A percentile compares a stretch with the other conserved stretches of the same genome.
Evolutionary conservation across 1,140 invertebrate genomes (phyloP).

Genomic region (Melitaea cinxia): DNA sequence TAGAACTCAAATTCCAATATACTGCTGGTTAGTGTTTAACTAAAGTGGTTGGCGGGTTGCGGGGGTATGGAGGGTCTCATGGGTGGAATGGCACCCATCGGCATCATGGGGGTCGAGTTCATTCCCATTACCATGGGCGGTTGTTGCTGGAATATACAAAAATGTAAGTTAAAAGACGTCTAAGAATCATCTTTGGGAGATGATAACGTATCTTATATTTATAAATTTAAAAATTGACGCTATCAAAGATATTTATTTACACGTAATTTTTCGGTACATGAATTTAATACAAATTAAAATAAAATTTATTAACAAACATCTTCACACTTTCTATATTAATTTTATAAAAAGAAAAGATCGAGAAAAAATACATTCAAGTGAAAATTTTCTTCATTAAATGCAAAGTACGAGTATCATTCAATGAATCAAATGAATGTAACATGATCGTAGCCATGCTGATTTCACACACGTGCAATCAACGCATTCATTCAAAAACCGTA

Average conservation of each 20-base stretch:
- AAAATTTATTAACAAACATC: too few species aligned
- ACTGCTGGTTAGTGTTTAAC: slow-evolving; percentile 60
- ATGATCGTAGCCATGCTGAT: slow-evolving; percentile 36
- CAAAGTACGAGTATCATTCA: background rate
- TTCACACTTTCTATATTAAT: background rate
- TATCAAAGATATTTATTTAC: too few species aligned
- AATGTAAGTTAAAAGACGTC: background rate
- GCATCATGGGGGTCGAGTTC: slow-evolving; percentile 60
- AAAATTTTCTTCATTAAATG: background rate
- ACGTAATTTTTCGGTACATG: too few species aligned
- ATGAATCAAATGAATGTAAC: slow-evolving; percentile 3
- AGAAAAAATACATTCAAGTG: background rate
- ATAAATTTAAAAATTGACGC: too few species aligned
- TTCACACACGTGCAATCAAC: slow-evolving; percentile 43
- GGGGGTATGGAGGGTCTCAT: slow-evolving; percentile 66
- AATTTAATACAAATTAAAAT: too few species aligned
- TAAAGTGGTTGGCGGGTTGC: slow-evolving; percentile 72
- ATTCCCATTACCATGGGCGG: slow-evolving; percentile 75
- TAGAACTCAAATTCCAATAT: slow-evolving; percentile 21
- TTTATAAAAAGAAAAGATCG: background rate
- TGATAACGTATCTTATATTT: too few species aligned
- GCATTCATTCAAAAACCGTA: slow-evolving; percentile 19
- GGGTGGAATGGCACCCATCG: slow-evolving; percentile 58
- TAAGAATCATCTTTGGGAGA: background rate
- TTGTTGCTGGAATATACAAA: slow-evolving; percentile 68